Evolutionary conservation across 2,797 vertebrate genomes (phyloP).

Genomic region (Onychomys leucogaster): DNA sequence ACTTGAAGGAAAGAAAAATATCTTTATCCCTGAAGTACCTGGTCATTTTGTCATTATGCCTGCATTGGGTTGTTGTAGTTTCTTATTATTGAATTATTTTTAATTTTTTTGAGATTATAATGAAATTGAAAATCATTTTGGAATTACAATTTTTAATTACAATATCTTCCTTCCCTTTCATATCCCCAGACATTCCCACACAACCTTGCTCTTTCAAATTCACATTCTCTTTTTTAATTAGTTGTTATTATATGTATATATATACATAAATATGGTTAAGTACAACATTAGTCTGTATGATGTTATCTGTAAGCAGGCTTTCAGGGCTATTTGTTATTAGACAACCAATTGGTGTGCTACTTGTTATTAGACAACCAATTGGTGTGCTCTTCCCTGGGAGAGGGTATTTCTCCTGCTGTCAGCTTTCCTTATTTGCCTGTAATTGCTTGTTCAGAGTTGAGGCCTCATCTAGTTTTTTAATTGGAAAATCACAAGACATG

Average conservation of each 20-base stretch:
- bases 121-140: not conserved
- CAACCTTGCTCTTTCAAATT: not conserved
- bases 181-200: not conserved
- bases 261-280: not conserved
- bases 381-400: not conserved
- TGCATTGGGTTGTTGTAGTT: not conserved
- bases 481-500: not conserved
- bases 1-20: not conserved
- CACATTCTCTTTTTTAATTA: not conserved
- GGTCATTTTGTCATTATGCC: not conserved
- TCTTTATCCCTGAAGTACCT: not conserved
- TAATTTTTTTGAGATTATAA: not conserved
- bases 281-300: not conserved
- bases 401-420: not conserved
- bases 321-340: not conserved
- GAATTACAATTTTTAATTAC: not conserved
- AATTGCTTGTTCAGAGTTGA: not conserved
- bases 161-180: not conserved
- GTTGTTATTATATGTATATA: not conserved
- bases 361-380: not conserved
- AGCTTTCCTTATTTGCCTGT: not conserved
- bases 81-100: not conserved
- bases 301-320: not conserved
- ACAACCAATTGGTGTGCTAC: not conserved
- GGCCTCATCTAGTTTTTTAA: not conserved